Conservation (phyloP, 2,113 vertebrate genomes). For the Paramormyrops kingsleyae region DNA sequence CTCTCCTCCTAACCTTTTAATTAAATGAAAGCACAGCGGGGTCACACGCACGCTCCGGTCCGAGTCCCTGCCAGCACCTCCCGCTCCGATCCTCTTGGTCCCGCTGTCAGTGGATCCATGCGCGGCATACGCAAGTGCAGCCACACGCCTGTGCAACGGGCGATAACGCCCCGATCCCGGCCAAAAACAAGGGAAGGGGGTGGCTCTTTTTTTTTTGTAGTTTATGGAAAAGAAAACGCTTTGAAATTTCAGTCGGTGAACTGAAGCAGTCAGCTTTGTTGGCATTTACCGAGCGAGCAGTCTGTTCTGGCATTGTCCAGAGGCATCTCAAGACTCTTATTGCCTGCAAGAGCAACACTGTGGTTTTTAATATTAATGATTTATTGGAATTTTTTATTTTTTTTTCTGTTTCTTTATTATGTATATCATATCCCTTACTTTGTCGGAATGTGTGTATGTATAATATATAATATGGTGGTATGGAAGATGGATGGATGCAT, state of each 20-base stretch:
- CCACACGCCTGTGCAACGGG: constrained; percentile 4
- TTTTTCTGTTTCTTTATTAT: not conserved
- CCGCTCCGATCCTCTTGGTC: not conserved
- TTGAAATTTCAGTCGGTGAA: not conserved
- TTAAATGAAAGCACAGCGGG: constrained; percentile 29
- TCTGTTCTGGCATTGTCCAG: not conserved
- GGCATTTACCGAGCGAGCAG: not conserved
- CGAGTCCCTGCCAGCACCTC: not conserved
- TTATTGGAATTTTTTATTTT: not conserved
- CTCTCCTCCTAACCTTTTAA: constrained; percentile 36
- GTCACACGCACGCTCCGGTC: not conserved
- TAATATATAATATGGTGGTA: not conserved
- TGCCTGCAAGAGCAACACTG: not conserved
- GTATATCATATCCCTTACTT: not conserved
- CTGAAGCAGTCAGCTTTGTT: not conserved
- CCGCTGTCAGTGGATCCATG: not conserved
- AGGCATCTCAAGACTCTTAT: not conserved
- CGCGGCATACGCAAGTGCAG: not conserved
- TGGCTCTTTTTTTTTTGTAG: not conserved
- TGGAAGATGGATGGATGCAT: not conserved
- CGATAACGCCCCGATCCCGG: not conserved
- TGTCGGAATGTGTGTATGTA: not conserved
- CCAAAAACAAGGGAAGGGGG: constrained; percentile 1
- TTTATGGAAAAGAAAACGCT: not conserved
- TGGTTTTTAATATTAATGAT: not conserved